A percentile compares a stretch with the other conserved stretches of the same genome.
Conservation (phyloP, 2,888 invertebrate genomes). For the Anticlea derivata region DNA sequence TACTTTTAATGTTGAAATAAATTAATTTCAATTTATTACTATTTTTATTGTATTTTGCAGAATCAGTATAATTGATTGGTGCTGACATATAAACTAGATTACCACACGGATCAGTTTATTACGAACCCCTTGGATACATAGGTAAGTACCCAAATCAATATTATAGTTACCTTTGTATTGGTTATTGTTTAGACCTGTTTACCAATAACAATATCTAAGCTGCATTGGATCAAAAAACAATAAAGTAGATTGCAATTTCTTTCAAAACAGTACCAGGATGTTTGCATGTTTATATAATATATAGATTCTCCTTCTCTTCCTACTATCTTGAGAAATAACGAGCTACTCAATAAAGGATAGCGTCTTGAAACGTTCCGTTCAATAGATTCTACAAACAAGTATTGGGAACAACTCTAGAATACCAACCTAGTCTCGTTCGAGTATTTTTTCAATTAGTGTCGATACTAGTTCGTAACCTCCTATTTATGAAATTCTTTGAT, state of each 20-base stretch:
- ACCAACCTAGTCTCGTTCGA: neutral
- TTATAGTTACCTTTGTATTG: too few species aligned
- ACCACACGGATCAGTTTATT: too few species aligned
- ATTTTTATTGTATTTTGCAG: conserved; percentile 10
- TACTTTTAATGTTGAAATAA: conserved; percentile 79
- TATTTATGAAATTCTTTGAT: too few species aligned
- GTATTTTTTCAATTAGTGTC: conserved; percentile 1
- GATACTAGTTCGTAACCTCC: neutral
- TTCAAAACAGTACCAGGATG: neutral
- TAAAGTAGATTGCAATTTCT: too few species aligned
- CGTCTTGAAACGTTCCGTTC: conserved; percentile 42
- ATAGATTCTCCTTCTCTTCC: neutral
- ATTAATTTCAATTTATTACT: conserved; percentile 55
- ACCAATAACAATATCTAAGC: too few species aligned
- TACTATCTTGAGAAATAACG: conserved; percentile 49
- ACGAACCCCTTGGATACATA: too few species aligned
- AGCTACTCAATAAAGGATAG: conserved; percentile 48
- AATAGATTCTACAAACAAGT: conserved; percentile 27
- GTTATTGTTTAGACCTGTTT: too few species aligned
- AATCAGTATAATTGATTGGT: neutral
- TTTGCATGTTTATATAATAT: neutral
- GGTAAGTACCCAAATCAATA: too few species aligned
- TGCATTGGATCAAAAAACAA: too few species aligned
- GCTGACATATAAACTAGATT: too few species aligned
- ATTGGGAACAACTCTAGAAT: conserved; percentile 10